Evolutionary conservation across 2,888 invertebrate genomes (phyloP).

Genomic region (Melinopterus prodromus): DNA sequence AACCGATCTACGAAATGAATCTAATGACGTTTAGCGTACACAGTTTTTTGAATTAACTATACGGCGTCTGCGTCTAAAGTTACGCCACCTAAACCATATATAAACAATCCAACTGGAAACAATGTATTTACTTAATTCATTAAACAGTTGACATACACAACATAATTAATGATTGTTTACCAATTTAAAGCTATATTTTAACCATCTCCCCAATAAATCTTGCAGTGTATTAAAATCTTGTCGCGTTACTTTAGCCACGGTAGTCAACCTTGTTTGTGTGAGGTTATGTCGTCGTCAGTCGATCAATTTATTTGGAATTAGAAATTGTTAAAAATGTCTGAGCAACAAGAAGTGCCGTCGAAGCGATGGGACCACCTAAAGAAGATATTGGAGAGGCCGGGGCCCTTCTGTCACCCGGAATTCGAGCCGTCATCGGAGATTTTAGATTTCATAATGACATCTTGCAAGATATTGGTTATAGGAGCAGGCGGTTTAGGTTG

Average conservation of each 20-base stretch:
- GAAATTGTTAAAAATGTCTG: conserved; percentile 43
- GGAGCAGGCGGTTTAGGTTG: conserved; percentile 99
- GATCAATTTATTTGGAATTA: conserved; percentile 8
- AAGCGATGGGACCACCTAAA: conserved; percentile 84
- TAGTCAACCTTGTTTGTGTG: not conserved
- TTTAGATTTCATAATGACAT: conserved; percentile 82
- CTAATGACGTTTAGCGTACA: conserved; percentile 32
- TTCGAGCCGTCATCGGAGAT: conserved; percentile 89
- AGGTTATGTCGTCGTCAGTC: conserved; percentile 26
- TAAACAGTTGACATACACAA: not conserved
- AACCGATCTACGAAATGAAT: conserved; percentile 21
- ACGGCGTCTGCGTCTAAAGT: conserved; percentile 16
- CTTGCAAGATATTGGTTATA: conserved; percentile 87
- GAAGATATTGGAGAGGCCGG: conserved; percentile 87
- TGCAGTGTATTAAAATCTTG: not conserved
- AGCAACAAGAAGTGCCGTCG: conserved; percentile 56
- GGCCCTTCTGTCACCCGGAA: conserved; percentile 93
- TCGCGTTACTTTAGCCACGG: conserved; percentile 20
- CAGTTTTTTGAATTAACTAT: conserved; percentile 29
- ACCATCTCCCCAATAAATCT: not conserved
- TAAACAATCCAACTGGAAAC: not conserved
- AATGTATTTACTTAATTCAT: not conserved
- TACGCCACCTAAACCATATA: conserved; percentile 7
- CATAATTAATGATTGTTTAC: not conserved
- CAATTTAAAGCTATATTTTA: not conserved